phyloP scores from a whole-genome alignment of 2,797 vertebrate genomes.

The Alectoris magna region DNA sequence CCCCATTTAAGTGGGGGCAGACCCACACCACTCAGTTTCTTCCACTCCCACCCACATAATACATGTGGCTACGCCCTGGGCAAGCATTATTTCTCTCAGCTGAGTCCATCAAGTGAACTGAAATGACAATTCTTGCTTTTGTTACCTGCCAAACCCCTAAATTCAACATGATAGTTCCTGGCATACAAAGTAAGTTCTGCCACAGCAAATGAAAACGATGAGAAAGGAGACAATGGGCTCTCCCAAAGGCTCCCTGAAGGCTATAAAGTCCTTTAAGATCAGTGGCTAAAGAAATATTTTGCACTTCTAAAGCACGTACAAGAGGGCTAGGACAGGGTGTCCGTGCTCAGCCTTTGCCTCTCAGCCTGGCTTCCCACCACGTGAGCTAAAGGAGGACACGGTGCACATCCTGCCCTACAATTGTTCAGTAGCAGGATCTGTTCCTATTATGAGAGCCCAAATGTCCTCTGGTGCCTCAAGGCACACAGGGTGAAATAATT shows the following conservation, averaged over 20 bases:
- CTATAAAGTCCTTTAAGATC: neutral
- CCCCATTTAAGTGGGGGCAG: neutral
- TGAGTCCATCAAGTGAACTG: neutral
- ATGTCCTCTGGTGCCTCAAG: neutral
- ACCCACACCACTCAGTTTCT: neutral
- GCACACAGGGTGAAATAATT: neutral
- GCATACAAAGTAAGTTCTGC: neutral
- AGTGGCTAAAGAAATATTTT: neutral
- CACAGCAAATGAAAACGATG: neutral
- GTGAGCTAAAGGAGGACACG: neutral
- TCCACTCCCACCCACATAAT: neutral
- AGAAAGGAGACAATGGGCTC: neutral
- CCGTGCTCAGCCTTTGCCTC: neutral
- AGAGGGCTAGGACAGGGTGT: neutral
- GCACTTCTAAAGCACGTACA: neutral
- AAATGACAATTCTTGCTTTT: neutral
- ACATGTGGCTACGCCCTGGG: neutral
- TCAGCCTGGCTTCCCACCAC: neutral
- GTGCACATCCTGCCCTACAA: neutral
- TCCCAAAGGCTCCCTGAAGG: fast-evolving
- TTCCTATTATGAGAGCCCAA: neutral
- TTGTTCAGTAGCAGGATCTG: neutral
- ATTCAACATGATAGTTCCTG: neutral
- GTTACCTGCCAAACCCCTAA: neutral
- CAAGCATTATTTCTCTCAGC: neutral